A percentile compares a stretch with the other conserved stretches of the same genome.
These are phyloP conservation scores for Chrosomus eos DNA, from an alignment of 2,797 vertebrate genomes.

Conservation along the genomic window DNA sequence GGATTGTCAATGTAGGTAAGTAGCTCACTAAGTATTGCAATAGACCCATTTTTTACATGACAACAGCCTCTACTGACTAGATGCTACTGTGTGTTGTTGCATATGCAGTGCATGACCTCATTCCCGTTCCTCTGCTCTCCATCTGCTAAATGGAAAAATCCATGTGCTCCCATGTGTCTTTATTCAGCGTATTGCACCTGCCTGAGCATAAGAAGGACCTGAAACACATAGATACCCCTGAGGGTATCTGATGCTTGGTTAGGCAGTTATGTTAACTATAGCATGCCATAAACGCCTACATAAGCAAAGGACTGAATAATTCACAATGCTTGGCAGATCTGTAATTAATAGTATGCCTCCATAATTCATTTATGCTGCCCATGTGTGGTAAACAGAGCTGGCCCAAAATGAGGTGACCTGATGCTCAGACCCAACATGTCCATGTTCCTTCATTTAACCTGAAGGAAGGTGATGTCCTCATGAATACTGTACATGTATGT, in stretches of 20 bases:
- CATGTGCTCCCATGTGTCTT: slow-evolving; percentile 12
- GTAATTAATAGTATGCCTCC: slow-evolving; percentile 74
- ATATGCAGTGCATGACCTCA: slow-evolving; percentile 1
- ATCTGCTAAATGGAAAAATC: slow-evolving; percentile 61
- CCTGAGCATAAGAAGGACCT: slow-evolving; percentile 7
- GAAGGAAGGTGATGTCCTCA: slow-evolving; percentile 55
- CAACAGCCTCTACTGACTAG: slow-evolving; percentile 35
- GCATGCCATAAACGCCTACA: slow-evolving; percentile 66
- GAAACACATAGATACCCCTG: slow-evolving; percentile 59
- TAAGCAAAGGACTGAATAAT: slow-evolving; percentile 75
- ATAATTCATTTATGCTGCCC: slow-evolving; percentile 77
- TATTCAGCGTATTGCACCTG: slow-evolving; percentile 23
- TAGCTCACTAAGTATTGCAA: background rate
- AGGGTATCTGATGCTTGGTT: slow-evolving; percentile 64
- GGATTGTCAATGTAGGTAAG: background rate
- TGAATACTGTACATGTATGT: slow-evolving; percentile 24
- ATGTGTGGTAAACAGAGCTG: slow-evolving; percentile 69
- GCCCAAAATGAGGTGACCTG: slow-evolving; percentile 68
- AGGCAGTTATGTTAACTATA: slow-evolving; percentile 73
- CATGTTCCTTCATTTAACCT: slow-evolving; percentile 67
- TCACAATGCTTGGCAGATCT: slow-evolving; percentile 64
- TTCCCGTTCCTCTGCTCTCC: slow-evolving; percentile 58
- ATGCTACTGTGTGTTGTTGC: slow-evolving; percentile 47
- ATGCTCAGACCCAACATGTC: slow-evolving; percentile 60
- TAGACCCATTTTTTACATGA: slow-evolving; percentile 19